Conservation (phyloP, 2,888 invertebrate genomes). For the Oscheius sp. region DNA sequence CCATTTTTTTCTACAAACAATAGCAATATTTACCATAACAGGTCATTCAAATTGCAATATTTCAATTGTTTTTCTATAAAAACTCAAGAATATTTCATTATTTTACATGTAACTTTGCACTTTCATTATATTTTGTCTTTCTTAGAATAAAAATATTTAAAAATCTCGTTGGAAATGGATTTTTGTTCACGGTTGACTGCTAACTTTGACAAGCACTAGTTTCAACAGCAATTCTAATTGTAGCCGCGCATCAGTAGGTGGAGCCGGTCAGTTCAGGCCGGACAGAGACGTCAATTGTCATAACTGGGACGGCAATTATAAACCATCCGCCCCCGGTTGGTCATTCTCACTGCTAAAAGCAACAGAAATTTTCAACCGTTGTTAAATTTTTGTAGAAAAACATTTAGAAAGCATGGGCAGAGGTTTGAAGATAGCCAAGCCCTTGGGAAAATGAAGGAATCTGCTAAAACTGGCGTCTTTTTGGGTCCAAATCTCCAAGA, state of each 20-base stretch:
- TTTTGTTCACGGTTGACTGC: constrained; percentile 5
- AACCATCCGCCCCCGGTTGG: too few species aligned
- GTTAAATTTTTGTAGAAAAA: too few species aligned
- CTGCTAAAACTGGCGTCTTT: too few species aligned
- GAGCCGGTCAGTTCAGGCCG: constrained; percentile 16
- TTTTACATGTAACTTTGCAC: not conserved
- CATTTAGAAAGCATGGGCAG: too few species aligned
- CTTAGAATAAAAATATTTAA: not conserved
- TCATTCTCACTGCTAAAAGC: too few species aligned
- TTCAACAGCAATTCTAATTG: not conserved
- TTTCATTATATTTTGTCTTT: not conserved
- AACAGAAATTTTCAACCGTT: too few species aligned
- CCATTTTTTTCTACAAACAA: not conserved
- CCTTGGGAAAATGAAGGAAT: too few species aligned
- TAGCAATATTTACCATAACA: not conserved
- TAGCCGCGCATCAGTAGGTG: not conserved
- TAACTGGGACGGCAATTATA: constrained; percentile 25
- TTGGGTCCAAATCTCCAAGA: too few species aligned
- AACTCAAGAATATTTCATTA: not conserved
- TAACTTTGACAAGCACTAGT: constrained; percentile 6
- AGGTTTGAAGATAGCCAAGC: too few species aligned
- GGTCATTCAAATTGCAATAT: not conserved
- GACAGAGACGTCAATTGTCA: constrained; percentile 16
- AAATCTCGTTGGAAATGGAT: not conserved
- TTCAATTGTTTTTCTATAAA: not conserved